phyloP scores from a whole-genome alignment of 2,888 invertebrate genomes.

The Lapara coniferarum region DNA sequence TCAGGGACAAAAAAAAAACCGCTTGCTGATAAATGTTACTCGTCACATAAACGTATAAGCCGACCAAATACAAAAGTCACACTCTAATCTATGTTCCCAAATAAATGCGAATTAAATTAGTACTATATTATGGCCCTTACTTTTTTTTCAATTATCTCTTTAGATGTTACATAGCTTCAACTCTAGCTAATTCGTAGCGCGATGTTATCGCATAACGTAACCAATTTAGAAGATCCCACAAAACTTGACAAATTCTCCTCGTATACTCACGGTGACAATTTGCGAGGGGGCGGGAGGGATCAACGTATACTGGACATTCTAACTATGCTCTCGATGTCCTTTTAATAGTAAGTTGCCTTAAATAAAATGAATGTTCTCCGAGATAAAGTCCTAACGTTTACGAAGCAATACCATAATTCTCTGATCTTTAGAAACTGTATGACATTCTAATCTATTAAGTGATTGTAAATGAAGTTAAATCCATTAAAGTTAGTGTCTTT shows the following conservation, averaged over 20 bases:
- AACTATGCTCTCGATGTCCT: constrained; percentile 21
- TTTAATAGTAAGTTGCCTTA: constrained; percentile 24
- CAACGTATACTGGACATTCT: neutral
- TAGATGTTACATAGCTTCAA: too few relatives aligned
- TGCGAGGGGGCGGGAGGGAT: neutral
- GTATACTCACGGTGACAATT: constrained; percentile 17
- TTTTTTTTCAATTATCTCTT: too few relatives aligned
- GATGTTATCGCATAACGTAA: constrained; percentile 17
- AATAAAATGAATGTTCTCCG: constrained; percentile 24
- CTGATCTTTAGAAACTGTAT: constrained; percentile 2
- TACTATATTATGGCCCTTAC: too few relatives aligned
- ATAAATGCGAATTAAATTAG: too few relatives aligned
- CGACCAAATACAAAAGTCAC: too few relatives aligned
- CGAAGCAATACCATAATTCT: constrained; percentile 21
- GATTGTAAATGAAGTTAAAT: neutral
- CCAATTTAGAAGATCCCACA: constrained; percentile 23
- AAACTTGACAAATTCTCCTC: constrained; percentile 23
- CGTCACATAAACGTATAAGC: too few relatives aligned
- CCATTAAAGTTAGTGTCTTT: neutral
- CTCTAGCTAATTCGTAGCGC: constrained; percentile 12
- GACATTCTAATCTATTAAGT: constrained; percentile 13
- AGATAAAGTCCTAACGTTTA: constrained; percentile 26
- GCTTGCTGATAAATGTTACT: too few relatives aligned
- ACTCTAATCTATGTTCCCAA: too few relatives aligned
- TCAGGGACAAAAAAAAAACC: too few relatives aligned